These are phyloP conservation scores for Melinopterus prodromus DNA, from an alignment of 2,888 invertebrate species.

Conservation along the genomic window DNA sequence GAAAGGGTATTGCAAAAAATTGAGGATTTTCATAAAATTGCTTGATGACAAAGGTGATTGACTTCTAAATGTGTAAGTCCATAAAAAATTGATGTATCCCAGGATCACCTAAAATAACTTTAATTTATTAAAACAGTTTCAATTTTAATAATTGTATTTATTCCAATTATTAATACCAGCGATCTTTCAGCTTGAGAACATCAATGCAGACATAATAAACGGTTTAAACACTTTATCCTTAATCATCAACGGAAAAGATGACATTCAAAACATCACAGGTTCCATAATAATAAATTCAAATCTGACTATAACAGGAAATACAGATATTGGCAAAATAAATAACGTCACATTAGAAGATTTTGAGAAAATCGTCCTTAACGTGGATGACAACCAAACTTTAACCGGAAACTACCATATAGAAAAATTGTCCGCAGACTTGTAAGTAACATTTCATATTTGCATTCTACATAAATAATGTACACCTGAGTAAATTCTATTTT, in stretches of 20 bases:
- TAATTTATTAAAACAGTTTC: background rate
- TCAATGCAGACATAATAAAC: constrained; percentile 60
- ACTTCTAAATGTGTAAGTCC: too few species aligned
- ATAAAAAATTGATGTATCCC: too few species aligned
- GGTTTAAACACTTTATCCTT: constrained; percentile 58
- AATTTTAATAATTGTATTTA: background rate
- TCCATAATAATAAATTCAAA: constrained; percentile 60
- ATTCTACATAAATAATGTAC: background rate
- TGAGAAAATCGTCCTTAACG: constrained; percentile 57
- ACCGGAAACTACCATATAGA: constrained; percentile 58
- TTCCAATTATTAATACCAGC: too few species aligned
- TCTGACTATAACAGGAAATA: constrained; percentile 59
- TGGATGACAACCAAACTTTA: constrained; percentile 61
- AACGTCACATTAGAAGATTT: constrained; percentile 59
- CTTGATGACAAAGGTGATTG: too few species aligned
- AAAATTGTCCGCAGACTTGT: constrained; percentile 52
- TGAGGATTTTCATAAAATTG: too few species aligned
- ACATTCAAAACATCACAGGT: constrained; percentile 61
- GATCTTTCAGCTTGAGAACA: constrained; percentile 52
- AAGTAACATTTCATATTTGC: constrained; percentile 25
- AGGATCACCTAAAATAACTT: too few species aligned
- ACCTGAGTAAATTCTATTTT: background rate
- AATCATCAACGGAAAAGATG: constrained; percentile 57
- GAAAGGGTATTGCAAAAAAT: too few species aligned
- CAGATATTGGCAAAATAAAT: constrained; percentile 61